These are phyloP conservation scores for Plotosus lineatus DNA, from an alignment of 2,113 vertebrate species.

Conservation along the genomic window DNA sequence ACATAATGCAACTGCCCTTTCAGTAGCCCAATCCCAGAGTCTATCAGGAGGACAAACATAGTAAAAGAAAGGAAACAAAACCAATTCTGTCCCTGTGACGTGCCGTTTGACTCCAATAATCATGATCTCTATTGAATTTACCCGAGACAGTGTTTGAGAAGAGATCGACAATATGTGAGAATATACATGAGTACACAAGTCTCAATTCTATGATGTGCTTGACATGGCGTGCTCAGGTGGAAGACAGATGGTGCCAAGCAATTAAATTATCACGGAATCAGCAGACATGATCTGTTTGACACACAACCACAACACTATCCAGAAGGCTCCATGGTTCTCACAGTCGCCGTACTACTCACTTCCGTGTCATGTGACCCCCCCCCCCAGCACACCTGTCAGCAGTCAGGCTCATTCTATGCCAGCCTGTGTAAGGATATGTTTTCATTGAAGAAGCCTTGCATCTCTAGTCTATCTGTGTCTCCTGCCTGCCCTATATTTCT, in stretches of 20 bases:
- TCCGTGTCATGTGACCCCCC: too few species aligned
- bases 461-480: too few species aligned
- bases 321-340: too few species aligned
- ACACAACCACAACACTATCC: too few species aligned
- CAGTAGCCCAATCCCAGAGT: conserved; percentile 23
- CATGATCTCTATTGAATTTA: conserved; percentile 34
- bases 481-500: too few species aligned
- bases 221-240: conserved; percentile 16
- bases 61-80: conserved; percentile 24
- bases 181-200: conserved; percentile 33
- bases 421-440: too few species aligned
- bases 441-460: too few species aligned
- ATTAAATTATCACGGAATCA: too few species aligned
- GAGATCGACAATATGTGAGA: conserved; percentile 12
- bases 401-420: too few species aligned
- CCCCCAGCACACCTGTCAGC: too few species aligned
- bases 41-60: conserved; percentile 35
- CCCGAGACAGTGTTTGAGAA: conserved; percentile 43
- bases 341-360: too few species aligned
- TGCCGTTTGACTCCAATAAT: conserved; percentile 26
- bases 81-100: conserved; percentile 5
- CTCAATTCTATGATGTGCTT: conserved; percentile 41
- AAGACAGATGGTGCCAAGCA: conserved; percentile 1
- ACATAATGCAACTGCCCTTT: not conserved
- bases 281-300: too few species aligned